phyloP scores from a whole-genome alignment of 2,888 invertebrate species.

The Synanthedon myopaeformis region DNA sequence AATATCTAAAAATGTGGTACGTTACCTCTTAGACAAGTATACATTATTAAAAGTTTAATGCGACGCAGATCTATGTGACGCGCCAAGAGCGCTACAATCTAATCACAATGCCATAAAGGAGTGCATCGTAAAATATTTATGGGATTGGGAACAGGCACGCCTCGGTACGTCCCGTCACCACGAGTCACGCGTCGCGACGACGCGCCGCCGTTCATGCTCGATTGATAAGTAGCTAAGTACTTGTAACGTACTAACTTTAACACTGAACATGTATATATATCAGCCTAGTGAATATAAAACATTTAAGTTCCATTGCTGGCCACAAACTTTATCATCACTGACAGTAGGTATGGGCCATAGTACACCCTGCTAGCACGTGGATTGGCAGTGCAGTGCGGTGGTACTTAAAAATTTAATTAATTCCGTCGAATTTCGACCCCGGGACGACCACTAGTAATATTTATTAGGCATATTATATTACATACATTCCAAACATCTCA shows the following conservation, averaged over 20 bases:
- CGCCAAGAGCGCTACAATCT: constrained; percentile 43
- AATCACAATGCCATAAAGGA: constrained; percentile 55
- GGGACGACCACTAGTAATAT: no score
- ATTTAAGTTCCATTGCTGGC: no score
- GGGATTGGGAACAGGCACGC: constrained; percentile 43
- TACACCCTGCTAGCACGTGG: no score
- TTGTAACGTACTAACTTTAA: not conserved
- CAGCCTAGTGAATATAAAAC: no score
- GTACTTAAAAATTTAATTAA: no score
- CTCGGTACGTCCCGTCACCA: constrained; percentile 29
- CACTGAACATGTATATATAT: no score
- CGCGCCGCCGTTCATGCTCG: not conserved
- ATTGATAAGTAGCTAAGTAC: not conserved
- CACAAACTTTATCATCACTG: no score
- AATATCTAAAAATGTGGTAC: no score
- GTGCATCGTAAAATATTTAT: constrained; percentile 60
- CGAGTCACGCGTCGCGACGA: constrained; percentile 2
- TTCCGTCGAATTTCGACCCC: no score
- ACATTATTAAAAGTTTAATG: constrained; percentile 47
- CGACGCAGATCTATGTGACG: constrained; percentile 37
- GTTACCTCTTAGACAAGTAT: constrained; percentile 11
- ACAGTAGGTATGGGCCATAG: no score
- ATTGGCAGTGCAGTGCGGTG: no score
- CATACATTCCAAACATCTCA: not conserved
- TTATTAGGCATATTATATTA: no score